A percentile compares a stretch with the other conserved stretches of the same genome.
Evolutionary conservation across 2,888 invertebrate genomes (phyloP).

Genomic region (Scaptodrosophila latifasciaeformis): DNA sequence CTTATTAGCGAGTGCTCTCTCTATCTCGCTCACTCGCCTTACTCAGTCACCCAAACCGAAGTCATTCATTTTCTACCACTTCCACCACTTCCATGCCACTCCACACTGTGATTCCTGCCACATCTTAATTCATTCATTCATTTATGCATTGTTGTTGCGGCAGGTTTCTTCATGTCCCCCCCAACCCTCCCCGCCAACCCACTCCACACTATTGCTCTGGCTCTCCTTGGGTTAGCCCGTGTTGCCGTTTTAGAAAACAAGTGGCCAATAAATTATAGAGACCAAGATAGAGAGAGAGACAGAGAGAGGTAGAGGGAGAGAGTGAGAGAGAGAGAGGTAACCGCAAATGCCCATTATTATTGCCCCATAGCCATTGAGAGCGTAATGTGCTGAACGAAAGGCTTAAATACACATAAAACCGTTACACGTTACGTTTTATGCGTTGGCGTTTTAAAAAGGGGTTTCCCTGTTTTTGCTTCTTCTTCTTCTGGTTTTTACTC

Average conservation of each 20-base stretch:
- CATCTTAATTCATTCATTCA: conserved; percentile 31
- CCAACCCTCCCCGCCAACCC: conserved; percentile 5
- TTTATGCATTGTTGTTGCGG: conserved; percentile 32
- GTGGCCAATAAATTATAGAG: conserved; percentile 67
- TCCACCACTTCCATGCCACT: conserved; percentile 14
- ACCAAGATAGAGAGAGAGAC: too few species aligned
- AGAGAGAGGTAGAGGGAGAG: too few species aligned
- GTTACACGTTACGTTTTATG: too few species aligned
- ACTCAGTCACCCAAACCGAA: conserved; percentile 20
- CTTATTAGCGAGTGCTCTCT: conserved; percentile 66
- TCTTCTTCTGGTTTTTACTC: conserved; percentile 11
- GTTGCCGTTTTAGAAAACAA: conserved; percentile 41
- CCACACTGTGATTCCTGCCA: too few species aligned
- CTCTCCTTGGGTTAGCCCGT: conserved; percentile 11
- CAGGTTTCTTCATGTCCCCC: too few species aligned
- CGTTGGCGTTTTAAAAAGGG: conserved; percentile 33
- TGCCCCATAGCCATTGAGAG: conserved; percentile 60
- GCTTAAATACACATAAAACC: conserved; percentile 61
- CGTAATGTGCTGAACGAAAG: conserved; percentile 36
- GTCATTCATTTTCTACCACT: conserved; percentile 6
- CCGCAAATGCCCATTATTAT: conserved; percentile 57
- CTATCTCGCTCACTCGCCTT: conserved; percentile 25
- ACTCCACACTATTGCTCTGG: too few species aligned
- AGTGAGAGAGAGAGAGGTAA: too few species aligned
- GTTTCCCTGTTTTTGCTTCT: conserved; percentile 20